phyloP scores from a whole-genome alignment of 1,140 invertebrate genomes.

The Listronotus oregonensis region DNA sequence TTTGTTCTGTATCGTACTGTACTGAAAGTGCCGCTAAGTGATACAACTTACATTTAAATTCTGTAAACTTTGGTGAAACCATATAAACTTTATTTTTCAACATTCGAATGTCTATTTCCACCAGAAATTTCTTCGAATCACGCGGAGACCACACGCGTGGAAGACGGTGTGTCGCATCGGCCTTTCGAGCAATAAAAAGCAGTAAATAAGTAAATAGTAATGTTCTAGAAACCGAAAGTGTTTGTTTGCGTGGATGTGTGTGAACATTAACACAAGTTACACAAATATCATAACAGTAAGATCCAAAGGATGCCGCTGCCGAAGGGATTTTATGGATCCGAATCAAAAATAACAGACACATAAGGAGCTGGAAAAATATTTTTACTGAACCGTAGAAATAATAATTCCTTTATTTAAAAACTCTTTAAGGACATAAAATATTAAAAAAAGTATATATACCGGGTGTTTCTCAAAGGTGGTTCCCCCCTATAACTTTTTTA shows the following conservation, averaged over 20 bases:
- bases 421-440: too few relatives aligned
- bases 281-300: conserved; percentile 6
- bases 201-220: conserved; percentile 26
- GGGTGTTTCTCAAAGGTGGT: too few relatives aligned
- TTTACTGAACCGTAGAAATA: too few relatives aligned
- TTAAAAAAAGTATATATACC: too few relatives aligned
- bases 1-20: too few relatives aligned
- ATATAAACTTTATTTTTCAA: too few relatives aligned
- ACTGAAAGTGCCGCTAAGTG: too few relatives aligned
- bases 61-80: too few relatives aligned
- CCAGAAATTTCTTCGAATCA: neutral
- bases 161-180: neutral
- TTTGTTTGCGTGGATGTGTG: conserved; percentile 10
- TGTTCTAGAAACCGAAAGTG: conserved; percentile 27
- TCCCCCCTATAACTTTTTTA: too few relatives aligned
- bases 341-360: conserved; percentile 2
- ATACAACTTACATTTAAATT: too few relatives aligned
- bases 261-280: conserved; percentile 13
- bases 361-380: neutral
- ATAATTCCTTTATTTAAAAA: too few relatives aligned
- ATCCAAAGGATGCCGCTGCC: neutral
- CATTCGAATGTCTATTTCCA: too few relatives aligned
- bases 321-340: conserved; percentile 3
- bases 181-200: conserved; percentile 14
- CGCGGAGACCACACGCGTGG: conserved; percentile 6